A percentile compares a stretch with the other conserved stretches of the same genome.
Evolutionary conservation across 2,888 invertebrate genomes (phyloP).

Genomic region (Odiellus spinosus): DNA sequence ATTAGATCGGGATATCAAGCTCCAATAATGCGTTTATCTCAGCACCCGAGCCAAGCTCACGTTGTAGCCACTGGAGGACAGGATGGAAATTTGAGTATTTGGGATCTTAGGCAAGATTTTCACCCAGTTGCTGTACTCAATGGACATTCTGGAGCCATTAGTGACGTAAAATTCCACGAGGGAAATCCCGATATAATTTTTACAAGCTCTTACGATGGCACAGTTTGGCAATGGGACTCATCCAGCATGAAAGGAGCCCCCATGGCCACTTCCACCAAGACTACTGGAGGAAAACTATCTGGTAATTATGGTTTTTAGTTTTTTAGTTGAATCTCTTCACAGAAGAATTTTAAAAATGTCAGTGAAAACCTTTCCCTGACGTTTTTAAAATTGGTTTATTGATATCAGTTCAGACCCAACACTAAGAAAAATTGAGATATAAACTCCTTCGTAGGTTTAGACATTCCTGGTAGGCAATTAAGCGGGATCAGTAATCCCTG

Average conservation of each 20-base stretch:
- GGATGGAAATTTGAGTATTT: slow-evolving; percentile 69
- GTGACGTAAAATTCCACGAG: slow-evolving; percentile 75
- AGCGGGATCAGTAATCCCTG: slow-evolving; percentile 34
- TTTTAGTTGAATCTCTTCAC: too few species aligned
- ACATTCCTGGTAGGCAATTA: too few species aligned
- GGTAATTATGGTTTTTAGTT: too few species aligned
- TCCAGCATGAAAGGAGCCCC: slow-evolving; percentile 25
- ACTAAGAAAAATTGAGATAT: too few species aligned
- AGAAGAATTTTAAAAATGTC: too few species aligned
- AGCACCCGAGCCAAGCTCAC: slow-evolving; percentile 76
- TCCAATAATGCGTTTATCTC: slow-evolving; percentile 50
- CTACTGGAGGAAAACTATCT: too few species aligned
- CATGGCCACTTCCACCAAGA: background rate
- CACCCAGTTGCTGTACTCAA: slow-evolving; percentile 65
- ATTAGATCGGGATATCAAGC: slow-evolving; percentile 26
- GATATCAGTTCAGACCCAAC: too few species aligned
- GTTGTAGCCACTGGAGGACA: slow-evolving; percentile 68
- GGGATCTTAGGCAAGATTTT: slow-evolving; percentile 71
- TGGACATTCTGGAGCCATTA: slow-evolving; percentile 53
- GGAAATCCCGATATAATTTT: slow-evolving; percentile 68
- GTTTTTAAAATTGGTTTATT: too few species aligned
- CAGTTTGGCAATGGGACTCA: slow-evolving; percentile 79
- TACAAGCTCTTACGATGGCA: slow-evolving; percentile 62
- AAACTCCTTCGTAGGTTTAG: background rate
- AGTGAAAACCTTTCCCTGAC: too few species aligned